A percentile compares a stretch with the other conserved stretches of the same genome.
Evolutionary conservation across 1,140 invertebrate species (phyloP).

Genomic region (Triops longicaudatus): DNA sequence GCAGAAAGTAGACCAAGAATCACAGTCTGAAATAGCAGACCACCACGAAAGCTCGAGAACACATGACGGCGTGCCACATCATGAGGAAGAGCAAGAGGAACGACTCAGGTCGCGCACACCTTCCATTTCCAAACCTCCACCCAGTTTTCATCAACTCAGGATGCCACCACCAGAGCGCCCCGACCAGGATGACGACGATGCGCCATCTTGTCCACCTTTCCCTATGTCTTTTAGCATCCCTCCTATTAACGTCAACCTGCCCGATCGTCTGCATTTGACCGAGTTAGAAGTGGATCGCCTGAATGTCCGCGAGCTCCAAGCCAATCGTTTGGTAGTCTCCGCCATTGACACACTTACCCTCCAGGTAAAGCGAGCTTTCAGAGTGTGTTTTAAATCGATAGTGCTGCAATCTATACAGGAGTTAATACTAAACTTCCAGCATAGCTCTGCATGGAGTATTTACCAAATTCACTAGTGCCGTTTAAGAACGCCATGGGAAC

Average conservation of each 20-base stretch:
- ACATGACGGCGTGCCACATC: neutral
- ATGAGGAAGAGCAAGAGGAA: neutral
- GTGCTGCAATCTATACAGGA: neutral
- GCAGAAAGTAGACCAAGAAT: conserved; percentile 17
- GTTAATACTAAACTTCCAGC: neutral
- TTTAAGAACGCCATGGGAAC: no score
- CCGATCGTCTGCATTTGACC: conserved; percentile 52
- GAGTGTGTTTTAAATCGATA: conserved; percentile 5
- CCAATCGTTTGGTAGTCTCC: conserved; percentile 64
- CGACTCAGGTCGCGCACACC: neutral
- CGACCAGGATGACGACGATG: neutral
- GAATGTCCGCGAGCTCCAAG: conserved; percentile 63
- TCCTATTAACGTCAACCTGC: conserved; percentile 25
- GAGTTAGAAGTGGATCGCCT: conserved; percentile 66
- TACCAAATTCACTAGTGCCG: no score
- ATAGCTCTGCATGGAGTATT: no score
- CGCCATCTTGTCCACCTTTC: conserved; percentile 20
- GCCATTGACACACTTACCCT: conserved; percentile 64
- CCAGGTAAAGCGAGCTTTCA: conserved; percentile 39
- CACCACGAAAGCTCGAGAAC: neutral
- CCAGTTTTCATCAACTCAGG: neutral
- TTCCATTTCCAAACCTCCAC: neutral
- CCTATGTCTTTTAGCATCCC: conserved; percentile 8
- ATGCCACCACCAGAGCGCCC: neutral
- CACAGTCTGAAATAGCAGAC: neutral